phyloP scores from a whole-genome alignment of 2,797 vertebrate genomes.

The Macrochelys suwanniensis region DNA sequence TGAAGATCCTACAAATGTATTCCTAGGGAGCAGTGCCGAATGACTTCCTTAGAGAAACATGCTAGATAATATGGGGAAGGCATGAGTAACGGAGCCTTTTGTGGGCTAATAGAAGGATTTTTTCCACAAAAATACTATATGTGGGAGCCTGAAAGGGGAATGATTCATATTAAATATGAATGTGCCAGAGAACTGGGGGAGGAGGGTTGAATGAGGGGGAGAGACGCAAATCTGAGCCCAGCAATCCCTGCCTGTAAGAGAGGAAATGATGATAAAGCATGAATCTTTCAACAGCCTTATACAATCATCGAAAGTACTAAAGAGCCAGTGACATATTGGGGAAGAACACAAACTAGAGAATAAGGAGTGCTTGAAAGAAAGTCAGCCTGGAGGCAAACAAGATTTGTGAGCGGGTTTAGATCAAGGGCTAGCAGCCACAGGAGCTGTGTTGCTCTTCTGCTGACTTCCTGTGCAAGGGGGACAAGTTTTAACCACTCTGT shows the following conservation, averaged over 20 bases:
- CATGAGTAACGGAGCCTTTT: constrained; percentile 71
- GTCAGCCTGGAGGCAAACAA: neutral
- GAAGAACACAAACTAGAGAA: constrained; percentile 33
- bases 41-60: constrained; percentile 66
- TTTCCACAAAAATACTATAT: constrained; percentile 64
- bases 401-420: constrained; percentile 35
- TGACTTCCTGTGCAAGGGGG: constrained; percentile 29
- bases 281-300: neutral
- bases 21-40: constrained; percentile 52
- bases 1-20: constrained; percentile 53
- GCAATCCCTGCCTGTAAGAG: neutral
- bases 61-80: constrained; percentile 61
- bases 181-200: constrained; percentile 45
- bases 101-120: constrained; percentile 71
- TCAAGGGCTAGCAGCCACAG: constrained; percentile 29
- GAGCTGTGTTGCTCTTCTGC: neutral
- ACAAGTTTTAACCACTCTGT: constrained; percentile 35
- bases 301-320: neutral
- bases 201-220: constrained; percentile 17
- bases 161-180: constrained; percentile 69
- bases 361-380: constrained; percentile 32
- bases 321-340: constrained; percentile 29
- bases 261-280: neutral
- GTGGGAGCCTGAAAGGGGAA: constrained; percentile 58
- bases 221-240: constrained; percentile 19